phyloP scores from a whole-genome alignment of 2,113 vertebrate genomes.

The Xiphophorus hellerii region DNA sequence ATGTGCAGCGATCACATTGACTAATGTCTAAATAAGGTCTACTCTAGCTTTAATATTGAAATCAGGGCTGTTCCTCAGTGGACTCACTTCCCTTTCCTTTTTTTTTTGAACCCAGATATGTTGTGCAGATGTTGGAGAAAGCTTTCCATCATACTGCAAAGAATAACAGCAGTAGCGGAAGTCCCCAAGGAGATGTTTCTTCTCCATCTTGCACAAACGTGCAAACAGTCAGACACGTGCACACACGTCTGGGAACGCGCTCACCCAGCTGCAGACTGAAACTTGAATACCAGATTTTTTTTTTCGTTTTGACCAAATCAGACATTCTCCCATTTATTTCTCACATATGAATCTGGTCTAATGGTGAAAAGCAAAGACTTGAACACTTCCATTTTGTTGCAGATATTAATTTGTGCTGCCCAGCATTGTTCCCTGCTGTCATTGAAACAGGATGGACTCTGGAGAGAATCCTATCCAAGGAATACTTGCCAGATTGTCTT shows the following conservation, averaged over 20 bases:
- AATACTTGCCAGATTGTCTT: not conserved
- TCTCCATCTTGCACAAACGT: conserved; percentile 30
- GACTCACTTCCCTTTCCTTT: not conserved
- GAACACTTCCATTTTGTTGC: too few species aligned
- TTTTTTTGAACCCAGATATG: conserved; percentile 54
- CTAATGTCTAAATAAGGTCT: not conserved
- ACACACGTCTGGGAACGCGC: conserved; percentile 15
- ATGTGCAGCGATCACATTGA: not conserved
- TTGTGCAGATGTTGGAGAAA: conserved; percentile 74
- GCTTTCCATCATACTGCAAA: conserved; percentile 69
- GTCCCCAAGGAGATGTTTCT: conserved; percentile 54
- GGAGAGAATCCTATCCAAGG: not conserved
- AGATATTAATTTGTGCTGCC: too few species aligned
- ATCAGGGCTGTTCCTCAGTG: not conserved
- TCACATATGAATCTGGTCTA: conserved; percentile 20
- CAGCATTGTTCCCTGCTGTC: too few species aligned
- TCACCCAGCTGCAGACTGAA: conserved; percentile 2
- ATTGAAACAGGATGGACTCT: conserved; percentile 14
- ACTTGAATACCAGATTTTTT: conserved; percentile 20
- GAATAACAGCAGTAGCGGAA: conserved; percentile 68
- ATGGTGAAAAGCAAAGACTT: conserved; percentile 23
- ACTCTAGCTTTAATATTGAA: not conserved
- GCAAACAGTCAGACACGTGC: conserved; percentile 8
- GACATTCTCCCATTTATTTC: conserved; percentile 4
- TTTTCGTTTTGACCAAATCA: conserved; percentile 20